Percentiles rank a stretch among this genome's conserved stretches.
phyloP scores from a whole-genome alignment of 1,140 invertebrate species.

The Leptinotarsa undecemlineata region DNA sequence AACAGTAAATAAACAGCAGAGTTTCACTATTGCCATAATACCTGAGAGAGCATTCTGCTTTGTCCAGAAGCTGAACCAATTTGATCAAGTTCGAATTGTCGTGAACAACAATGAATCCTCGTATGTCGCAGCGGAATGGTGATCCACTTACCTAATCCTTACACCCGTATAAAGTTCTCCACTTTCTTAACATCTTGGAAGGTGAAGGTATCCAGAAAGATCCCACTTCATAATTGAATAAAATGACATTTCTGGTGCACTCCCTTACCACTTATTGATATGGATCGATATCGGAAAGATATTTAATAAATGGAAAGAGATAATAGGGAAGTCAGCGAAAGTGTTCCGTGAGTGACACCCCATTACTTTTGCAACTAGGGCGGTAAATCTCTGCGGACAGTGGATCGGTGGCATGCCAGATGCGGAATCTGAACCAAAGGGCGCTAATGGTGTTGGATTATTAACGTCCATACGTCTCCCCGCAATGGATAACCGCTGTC shows the following conservation, averaged over 20 bases:
- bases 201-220: too few species aligned
- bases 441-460: slow-evolving; percentile 51
- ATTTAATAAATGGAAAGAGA: slow-evolving; percentile 33
- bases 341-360: slow-evolving; percentile 40
- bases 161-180: too few species aligned
- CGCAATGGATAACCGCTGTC: slow-evolving; percentile 50
- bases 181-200: too few species aligned
- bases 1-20: too few species aligned
- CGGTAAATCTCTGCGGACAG: slow-evolving; percentile 47
- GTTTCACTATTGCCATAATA: too few species aligned
- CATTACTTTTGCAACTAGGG: slow-evolving; percentile 36
- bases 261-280: too few species aligned
- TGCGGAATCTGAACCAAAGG: slow-evolving; percentile 35
- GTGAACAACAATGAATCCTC: too few species aligned
- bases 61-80: too few species aligned
- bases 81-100: too few species aligned
- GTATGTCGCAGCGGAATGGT: too few species aligned
- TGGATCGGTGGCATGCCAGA: slow-evolving; percentile 31
- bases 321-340: slow-evolving; percentile 34
- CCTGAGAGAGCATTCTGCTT: too few species aligned
- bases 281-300: slow-evolving; percentile 12
- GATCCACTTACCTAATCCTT: too few species aligned
- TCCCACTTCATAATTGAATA: not conserved
- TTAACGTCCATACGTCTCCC: slow-evolving; percentile 48
- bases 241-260: not conserved